Evolutionary conservation across 1,140 invertebrate genomes (phyloP), one percentile per base, ranked within the genome.

Genomic region (Aphaenogaster ashmeadi): DNA sequence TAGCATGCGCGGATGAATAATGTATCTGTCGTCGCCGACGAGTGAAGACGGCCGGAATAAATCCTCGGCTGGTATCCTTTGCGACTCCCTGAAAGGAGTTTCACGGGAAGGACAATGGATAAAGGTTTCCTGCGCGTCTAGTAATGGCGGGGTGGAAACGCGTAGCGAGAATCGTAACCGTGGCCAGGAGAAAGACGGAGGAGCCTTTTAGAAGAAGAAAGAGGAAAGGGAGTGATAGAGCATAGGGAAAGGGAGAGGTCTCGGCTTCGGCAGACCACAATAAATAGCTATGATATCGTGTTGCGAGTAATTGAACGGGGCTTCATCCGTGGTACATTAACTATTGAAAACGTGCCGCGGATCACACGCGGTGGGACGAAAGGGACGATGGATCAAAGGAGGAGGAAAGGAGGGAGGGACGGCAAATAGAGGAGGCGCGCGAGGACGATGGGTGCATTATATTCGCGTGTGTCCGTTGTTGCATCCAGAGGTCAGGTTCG

Each of bases 291-390:
- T 88, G 93, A 89, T 94, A 94, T 94, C 93, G 92, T 93, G 93
- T 94, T 94, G 93, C 93, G 92, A 94, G 93, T 94, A 94, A 94
- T 94, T 93, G 93, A 94, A 94, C 93, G 93, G 90, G 66, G 89
- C 89, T 93, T 93, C 92, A 93, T 94, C 89, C 90, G 88, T 91
- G 90, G 87, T 89, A 89, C 88, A 93, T 93, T 93, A 94, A 93
- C 91, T 93, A 94, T 94, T 94, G 93, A 94, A 93, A 93, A 92
- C 91, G 89, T 88, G 89, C 79, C 64, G 52, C 72, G 88, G 58
- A 89, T 87, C 81, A 90, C 80, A 87, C 87, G 62, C 52, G 72
- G 72, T 62, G 89, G 81, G 79, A 90, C 66, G 87, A 69, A 54
- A 56, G 56, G 44, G 78, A 72, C 74, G 60, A 66, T n/a, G 58